Evolutionary conservation across 2,113 vertebrate genomes (phyloP).

Genomic region (Gorilla gorilla): DNA sequence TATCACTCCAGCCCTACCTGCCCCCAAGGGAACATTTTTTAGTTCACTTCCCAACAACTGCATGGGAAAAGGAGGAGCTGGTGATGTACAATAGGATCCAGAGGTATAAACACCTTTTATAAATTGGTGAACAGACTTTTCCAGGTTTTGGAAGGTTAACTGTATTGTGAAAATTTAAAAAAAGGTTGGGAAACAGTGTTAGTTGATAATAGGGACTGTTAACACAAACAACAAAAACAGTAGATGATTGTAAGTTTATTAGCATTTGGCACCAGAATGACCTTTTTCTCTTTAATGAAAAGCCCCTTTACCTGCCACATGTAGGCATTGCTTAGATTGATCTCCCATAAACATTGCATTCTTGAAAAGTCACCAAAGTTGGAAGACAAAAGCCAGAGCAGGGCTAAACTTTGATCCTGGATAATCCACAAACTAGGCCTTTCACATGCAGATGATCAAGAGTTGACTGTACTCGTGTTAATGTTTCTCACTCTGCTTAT

Average conservation of each 20-base stretch:
- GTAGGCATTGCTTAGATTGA: background rate
- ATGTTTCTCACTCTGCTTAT: background rate
- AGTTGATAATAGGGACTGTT: background rate
- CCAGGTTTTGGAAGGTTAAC: background rate
- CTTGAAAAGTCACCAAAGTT: background rate
- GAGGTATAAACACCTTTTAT: background rate
- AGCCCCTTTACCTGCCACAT: background rate
- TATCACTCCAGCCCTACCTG: background rate
- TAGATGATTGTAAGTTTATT: background rate
- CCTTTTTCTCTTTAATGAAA: constrained; percentile 43
- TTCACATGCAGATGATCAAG: constrained; percentile 54
- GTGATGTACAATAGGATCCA: background rate
- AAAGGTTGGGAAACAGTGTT: background rate
- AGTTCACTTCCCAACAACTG: background rate
- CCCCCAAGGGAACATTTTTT: background rate
- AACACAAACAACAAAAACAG: background rate
- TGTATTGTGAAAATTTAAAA: background rate
- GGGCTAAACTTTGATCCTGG: constrained; percentile 30
- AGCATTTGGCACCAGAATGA: background rate
- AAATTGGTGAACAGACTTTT: background rate
- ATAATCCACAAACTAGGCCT: constrained; percentile 68
- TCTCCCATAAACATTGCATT: background rate
- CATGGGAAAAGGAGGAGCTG: background rate
- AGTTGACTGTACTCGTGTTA: constrained; percentile 58
- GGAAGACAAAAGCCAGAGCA: constrained; percentile 32